Percentiles rank a stretch among this genome's conserved stretches.
These are phyloP conservation scores for Dicerorhinus sumatrensis DNA, from an alignment of 2,113 vertebrate genomes.

Conservation along the genomic window DNA sequence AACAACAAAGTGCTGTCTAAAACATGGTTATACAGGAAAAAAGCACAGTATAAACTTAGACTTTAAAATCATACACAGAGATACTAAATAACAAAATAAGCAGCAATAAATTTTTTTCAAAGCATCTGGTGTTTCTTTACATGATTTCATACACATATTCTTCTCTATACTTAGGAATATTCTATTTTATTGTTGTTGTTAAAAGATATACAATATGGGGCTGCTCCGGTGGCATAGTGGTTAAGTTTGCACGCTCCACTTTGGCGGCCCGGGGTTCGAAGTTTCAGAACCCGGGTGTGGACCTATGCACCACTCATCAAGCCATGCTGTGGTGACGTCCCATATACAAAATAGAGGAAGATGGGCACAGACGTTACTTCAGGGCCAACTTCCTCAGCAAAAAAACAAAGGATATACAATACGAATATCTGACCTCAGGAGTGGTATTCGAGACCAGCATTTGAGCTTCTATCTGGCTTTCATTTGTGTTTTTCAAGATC, in stretches of 20 bases:
- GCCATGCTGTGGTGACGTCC: no score
- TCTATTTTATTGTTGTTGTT: background rate
- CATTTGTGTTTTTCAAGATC: background rate
- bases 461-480: conserved; percentile 2
- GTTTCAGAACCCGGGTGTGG: no score
- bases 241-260: no score
- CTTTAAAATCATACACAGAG: conserved; percentile 22
- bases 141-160: background rate
- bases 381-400: no score
- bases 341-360: no score
- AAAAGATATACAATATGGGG: background rate
- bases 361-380: no score
- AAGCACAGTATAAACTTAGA: background rate
- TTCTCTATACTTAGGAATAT: background rate
- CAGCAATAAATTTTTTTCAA: background rate
- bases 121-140: background rate
- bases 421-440: background rate
- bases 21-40: background rate
- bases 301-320: no score
- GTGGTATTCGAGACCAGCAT: background rate
- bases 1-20: background rate
- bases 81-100: conserved; percentile 15
- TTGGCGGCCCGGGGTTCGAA: no score
- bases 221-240: no score
- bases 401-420: background rate